phyloP scores from a whole-genome alignment of 2,797 vertebrate genomes.

The Catamblyrhynchus diadema region DNA sequence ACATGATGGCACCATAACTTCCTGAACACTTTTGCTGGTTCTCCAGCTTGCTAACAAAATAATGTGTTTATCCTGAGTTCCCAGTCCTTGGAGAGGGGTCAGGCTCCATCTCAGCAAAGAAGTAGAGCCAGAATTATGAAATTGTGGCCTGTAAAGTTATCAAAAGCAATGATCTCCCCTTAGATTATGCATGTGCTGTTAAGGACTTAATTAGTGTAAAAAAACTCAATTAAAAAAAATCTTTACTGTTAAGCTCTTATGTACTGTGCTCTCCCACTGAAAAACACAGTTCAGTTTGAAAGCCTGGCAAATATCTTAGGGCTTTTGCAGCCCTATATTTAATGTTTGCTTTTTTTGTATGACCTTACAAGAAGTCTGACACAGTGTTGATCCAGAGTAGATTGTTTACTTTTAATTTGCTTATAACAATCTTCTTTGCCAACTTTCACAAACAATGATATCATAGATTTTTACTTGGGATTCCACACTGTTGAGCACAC shows the following conservation, averaged over 20 bases:
- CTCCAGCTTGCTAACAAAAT: neutral
- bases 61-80: neutral
- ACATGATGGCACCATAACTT: neutral
- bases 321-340: neutral
- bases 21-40: neutral
- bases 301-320: conserved; percentile 15
- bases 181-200: neutral
- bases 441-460: conserved; percentile 37
- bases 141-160: neutral
- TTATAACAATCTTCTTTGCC: conserved; percentile 5
- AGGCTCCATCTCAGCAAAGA: neutral
- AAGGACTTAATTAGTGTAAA: neutral
- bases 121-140: neutral
- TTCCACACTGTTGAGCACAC: neutral
- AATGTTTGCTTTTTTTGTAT: neutral
- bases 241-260: neutral
- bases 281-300: neutral
- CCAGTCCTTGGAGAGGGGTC: rapidly evolving
- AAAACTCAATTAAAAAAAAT: rapidly evolving
- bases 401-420: conserved; percentile 54
- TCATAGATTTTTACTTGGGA: conserved; percentile 26
- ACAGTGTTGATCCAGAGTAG: neutral
- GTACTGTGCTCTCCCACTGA: neutral
- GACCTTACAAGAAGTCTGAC: conserved; percentile 19
- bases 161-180: neutral